These are phyloP conservation scores for Mactra quadrangularis DNA, from an alignment of 1,140 invertebrate genomes.

Conservation along the genomic window DNA sequence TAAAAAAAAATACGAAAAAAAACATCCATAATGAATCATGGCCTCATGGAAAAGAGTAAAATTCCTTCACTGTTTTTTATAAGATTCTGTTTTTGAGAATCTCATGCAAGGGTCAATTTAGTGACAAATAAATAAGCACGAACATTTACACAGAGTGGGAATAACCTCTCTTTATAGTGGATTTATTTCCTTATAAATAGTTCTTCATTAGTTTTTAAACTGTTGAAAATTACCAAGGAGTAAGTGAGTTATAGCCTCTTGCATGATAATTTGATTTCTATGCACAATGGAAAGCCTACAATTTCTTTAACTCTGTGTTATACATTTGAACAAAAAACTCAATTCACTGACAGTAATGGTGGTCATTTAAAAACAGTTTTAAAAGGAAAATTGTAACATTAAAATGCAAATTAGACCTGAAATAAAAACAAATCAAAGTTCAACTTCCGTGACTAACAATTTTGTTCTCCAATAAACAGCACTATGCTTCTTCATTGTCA, in stretches of 20 bases:
- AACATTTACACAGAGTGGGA: no score
- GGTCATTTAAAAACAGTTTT: constrained; percentile 23
- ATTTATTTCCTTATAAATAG: constrained; percentile 41
- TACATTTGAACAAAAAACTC: constrained; percentile 8
- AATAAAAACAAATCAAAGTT: constrained; percentile 8
- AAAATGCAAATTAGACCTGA: constrained; percentile 23
- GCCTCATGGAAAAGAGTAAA: no score
- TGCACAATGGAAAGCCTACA: constrained; percentile 27
- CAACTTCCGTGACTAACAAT: neutral
- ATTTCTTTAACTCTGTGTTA: constrained; percentile 8
- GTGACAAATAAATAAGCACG: no score
- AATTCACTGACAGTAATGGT: neutral
- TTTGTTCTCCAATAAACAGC: no score
- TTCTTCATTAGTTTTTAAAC: constrained; percentile 48
- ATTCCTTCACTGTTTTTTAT: no score
- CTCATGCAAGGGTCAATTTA: no score
- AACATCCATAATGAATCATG: no score
- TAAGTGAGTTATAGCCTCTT: constrained; percentile 20
- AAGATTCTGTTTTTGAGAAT: no score
- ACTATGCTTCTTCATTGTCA: no score
- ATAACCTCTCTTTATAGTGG: neutral
- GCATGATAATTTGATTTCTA: constrained; percentile 10
- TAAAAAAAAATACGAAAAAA: no score
- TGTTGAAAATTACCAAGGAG: constrained; percentile 37
- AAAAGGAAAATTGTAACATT: neutral